Conservation (phyloP, 1,140 invertebrate genomes). For the Calosoma granatense region DNA sequence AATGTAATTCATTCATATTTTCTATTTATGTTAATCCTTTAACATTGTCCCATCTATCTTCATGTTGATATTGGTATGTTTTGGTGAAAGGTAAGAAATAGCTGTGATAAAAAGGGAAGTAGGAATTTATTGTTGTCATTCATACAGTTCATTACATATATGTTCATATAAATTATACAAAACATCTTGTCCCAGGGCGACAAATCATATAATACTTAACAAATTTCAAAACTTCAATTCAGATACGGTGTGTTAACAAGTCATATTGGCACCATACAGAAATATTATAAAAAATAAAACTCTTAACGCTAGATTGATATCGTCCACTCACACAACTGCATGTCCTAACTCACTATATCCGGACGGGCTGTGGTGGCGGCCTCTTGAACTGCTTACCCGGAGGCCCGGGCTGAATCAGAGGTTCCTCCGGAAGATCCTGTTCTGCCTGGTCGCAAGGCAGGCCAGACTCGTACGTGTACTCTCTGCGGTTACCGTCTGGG, state of each 20-base stretch:
- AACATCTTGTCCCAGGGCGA: neutral
- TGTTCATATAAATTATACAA: too few species aligned
- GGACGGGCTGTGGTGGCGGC: neutral
- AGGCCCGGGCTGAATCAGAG: neutral
- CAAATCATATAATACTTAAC: neutral
- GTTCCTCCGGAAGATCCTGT: neutral
- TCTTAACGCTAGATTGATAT: slow-evolving; percentile 25
- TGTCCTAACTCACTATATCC: neutral
- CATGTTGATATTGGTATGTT: too few species aligned
- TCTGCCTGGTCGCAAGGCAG: slow-evolving; percentile 42
- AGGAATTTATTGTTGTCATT: too few species aligned
- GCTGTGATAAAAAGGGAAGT: too few species aligned
- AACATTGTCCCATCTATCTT: too few species aligned
- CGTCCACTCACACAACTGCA: neutral
- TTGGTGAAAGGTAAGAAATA: too few species aligned
- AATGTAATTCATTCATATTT: too few species aligned
- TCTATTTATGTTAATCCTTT: too few species aligned
- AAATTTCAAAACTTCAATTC: too few species aligned
- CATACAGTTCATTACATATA: too few species aligned
- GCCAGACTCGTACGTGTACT: slow-evolving; percentile 62
- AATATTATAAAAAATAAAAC: slow-evolving; percentile 32
- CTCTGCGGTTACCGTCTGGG: slow-evolving; percentile 62
- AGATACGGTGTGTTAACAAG: too few species aligned
- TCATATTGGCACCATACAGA: slow-evolving; percentile 26
- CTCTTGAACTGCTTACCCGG: neutral